Conservation (phyloP, 2,888 invertebrate species). For the Megamerina dolium region DNA sequence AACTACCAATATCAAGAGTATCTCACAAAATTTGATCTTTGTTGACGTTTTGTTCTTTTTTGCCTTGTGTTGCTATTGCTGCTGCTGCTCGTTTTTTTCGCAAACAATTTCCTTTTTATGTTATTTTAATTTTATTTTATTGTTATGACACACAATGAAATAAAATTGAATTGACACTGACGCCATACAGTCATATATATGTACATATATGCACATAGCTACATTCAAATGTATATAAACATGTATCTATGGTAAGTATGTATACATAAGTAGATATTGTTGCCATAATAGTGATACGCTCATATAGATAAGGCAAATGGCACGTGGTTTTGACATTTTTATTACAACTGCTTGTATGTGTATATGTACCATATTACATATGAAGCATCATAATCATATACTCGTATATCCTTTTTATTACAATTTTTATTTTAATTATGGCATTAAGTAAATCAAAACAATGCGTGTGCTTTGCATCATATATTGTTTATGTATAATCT, state of each 20-base stretch:
- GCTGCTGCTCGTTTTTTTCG: conserved; percentile 21
- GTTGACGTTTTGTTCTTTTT: neutral
- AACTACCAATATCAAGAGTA: neutral
- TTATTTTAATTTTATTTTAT: conserved; percentile 51
- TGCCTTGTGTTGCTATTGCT: conserved; percentile 8
- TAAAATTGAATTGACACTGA: conserved; percentile 51
- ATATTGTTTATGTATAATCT: too few species aligned
- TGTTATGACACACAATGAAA: conserved; percentile 51
- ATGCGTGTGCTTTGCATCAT: too few species aligned
- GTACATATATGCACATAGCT: conserved; percentile 12
- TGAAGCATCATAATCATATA: too few species aligned
- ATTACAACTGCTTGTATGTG: too few species aligned
- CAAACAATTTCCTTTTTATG: conserved; percentile 50
- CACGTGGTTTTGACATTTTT: conserved; percentile 45
- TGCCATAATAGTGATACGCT: conserved; percentile 14
- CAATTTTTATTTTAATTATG: too few species aligned
- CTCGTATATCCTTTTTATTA: too few species aligned
- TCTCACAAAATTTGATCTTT: conserved; percentile 1
- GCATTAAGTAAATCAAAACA: too few species aligned
- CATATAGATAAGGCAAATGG: conserved; percentile 18
- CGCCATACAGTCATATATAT: conserved; percentile 23
- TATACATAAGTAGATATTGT: too few species aligned
- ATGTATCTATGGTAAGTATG: too few species aligned
- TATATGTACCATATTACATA: too few species aligned
- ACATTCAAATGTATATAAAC: too few species aligned